phyloP scores from a whole-genome alignment of 2,888 invertebrate genomes.

The Apotomis betuletana region DNA sequence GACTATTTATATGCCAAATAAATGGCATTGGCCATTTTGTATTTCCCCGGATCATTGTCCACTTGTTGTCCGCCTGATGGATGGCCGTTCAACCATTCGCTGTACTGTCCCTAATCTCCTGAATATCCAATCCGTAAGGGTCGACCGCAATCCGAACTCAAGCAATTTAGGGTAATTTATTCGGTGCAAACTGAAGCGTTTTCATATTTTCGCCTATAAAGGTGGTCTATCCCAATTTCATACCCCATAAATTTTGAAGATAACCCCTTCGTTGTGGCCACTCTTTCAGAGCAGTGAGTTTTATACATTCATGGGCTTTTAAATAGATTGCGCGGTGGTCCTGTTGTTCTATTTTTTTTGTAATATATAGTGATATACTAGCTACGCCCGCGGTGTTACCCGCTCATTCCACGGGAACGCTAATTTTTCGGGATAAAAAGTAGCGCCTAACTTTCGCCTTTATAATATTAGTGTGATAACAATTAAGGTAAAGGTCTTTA shows the following conservation, averaged over 20 bases:
- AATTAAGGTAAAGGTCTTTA: too few relatives aligned
- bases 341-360: background rate
- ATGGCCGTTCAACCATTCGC: slow-evolving; percentile 50
- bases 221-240: slow-evolving; percentile 60
- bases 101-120: slow-evolving; percentile 55
- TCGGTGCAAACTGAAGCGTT: slow-evolving; percentile 56
- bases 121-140: slow-evolving; percentile 57
- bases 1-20: slow-evolving; percentile 16
- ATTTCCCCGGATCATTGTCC: slow-evolving; percentile 36
- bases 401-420: too few relatives aligned
- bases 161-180: slow-evolving; percentile 64
- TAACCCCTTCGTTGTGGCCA: slow-evolving; percentile 62
- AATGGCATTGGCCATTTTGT: slow-evolving; percentile 28
- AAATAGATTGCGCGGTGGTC: slow-evolving; percentile 51
- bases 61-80: slow-evolving; percentile 47
- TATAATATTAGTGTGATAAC: too few relatives aligned
- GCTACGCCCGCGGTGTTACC: too few relatives aligned
- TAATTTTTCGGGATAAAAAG: too few relatives aligned
- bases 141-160: slow-evolving; percentile 60
- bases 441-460: too few relatives aligned
- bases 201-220: slow-evolving; percentile 60
- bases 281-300: slow-evolving; percentile 57
- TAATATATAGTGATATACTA: too few relatives aligned
- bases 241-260: slow-evolving; percentile 64
- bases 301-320: slow-evolving; percentile 50